Percentiles rank a stretch among this genome's conserved stretches.
These are phyloP conservation scores for Trichogramma pretiosum DNA, from an alignment of 1,140 invertebrate genomes.

Conservation along the genomic window DNA sequence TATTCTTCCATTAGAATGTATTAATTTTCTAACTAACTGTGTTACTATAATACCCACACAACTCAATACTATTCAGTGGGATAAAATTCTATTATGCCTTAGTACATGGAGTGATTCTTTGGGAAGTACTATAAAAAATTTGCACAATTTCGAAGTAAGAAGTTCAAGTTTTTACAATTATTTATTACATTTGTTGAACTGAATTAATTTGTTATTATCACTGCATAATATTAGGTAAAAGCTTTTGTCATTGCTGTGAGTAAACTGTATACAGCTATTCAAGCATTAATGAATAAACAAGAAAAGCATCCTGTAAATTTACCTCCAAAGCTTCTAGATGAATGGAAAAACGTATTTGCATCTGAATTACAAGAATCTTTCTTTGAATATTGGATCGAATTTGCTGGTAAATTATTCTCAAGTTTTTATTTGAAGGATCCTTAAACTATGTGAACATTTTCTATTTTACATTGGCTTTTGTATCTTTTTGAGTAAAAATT, in stretches of 20 bases:
- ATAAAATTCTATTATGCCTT: slow-evolving; percentile 56
- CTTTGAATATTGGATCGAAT: slow-evolving; percentile 44
- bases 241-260: slow-evolving; percentile 45
- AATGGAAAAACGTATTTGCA: slow-evolving; percentile 53
- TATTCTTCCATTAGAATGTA: slow-evolving; percentile 35
- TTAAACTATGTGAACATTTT: not conserved
- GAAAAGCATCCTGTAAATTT: slow-evolving; percentile 41
- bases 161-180: slow-evolving; percentile 37
- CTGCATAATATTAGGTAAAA: slow-evolving; percentile 35
- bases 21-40: slow-evolving; percentile 35
- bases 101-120: slow-evolving; percentile 51
- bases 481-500: not conserved
- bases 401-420: slow-evolving; percentile 27
- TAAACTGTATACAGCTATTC: slow-evolving; percentile 44
- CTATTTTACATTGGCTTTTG: not conserved
- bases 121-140: slow-evolving; percentile 38
- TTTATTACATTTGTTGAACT: not conserved
- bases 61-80: slow-evolving; percentile 51
- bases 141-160: too few species aligned
- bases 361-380: slow-evolving; percentile 44
- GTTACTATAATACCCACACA: slow-evolving; percentile 33
- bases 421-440: slow-evolving; percentile 1
- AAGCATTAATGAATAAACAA: slow-evolving; percentile 41
- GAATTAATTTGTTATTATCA: slow-evolving; percentile 17
- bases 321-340: slow-evolving; percentile 43